Percentiles rank a stretch among this genome's conserved stretches.
phyloP scores from a whole-genome alignment of 2,797 vertebrate genomes.

The Brachymystax lenok region DNA sequence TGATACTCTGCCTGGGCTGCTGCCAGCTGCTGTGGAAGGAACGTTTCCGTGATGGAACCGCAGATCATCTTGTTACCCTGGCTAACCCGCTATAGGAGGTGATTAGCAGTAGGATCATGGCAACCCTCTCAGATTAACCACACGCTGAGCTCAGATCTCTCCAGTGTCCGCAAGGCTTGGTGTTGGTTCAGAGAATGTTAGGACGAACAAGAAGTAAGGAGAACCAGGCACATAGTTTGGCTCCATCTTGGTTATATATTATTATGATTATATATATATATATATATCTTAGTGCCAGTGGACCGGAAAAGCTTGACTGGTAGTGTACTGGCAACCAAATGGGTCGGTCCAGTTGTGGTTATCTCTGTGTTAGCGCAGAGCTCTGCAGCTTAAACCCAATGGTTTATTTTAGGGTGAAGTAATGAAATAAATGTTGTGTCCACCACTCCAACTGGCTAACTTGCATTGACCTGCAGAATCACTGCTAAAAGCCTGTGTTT shows the following conservation, averaged over 20 bases:
- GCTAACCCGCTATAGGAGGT: slow-evolving; percentile 20
- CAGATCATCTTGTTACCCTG: slow-evolving; percentile 19
- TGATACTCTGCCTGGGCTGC: slow-evolving; percentile 11
- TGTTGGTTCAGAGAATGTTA: not conserved
- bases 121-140: slow-evolving; percentile 8
- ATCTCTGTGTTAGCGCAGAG: slow-evolving; percentile 42
- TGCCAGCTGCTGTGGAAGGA: slow-evolving; percentile 10
- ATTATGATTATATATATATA: too few relatives aligned
- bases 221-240: not conserved
- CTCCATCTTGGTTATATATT: not conserved
- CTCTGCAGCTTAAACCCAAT: slow-evolving; percentile 1
- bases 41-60: slow-evolving; percentile 21
- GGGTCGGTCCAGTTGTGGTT: slow-evolving; percentile 3
- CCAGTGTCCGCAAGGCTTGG: not conserved
- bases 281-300: too few relatives aligned
- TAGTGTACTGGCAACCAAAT: too few relatives aligned
- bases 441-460: slow-evolving; percentile 56
- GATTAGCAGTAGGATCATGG: slow-evolving; percentile 39
- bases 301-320: too few relatives aligned
- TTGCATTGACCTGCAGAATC: slow-evolving; percentile 65
- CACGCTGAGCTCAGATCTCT: not conserved
- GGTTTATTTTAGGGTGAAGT: slow-evolving; percentile 72
- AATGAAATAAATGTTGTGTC: slow-evolving; percentile 65
- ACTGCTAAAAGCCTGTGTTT: slow-evolving; percentile 37
- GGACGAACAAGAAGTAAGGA: too few relatives aligned